phyloP scores from a whole-genome alignment of 2,888 invertebrate genomes.

The Heliconius erato region DNA sequence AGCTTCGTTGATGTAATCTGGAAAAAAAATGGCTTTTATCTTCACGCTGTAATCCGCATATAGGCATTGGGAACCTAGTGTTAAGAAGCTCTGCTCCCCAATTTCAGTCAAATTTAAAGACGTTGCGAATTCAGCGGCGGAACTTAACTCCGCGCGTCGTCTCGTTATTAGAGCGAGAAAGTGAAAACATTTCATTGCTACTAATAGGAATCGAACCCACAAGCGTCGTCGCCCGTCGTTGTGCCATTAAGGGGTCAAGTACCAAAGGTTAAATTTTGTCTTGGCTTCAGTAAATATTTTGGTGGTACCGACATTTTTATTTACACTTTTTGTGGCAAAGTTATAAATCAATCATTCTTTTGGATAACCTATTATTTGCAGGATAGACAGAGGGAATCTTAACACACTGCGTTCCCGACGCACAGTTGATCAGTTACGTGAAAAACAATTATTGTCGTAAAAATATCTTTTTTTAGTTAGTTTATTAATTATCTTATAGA shows the following conservation, averaged over 20 bases:
- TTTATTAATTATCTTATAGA: no score
- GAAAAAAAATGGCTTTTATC: background rate
- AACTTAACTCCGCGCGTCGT: background rate
- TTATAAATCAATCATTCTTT: no score
- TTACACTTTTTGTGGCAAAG: no score
- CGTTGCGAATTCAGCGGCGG: background rate
- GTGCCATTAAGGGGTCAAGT: background rate
- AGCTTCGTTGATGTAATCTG: conserved; percentile 79
- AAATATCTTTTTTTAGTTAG: no score
- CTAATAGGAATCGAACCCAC: background rate
- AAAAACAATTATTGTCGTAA: no score
- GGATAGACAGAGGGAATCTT: no score
- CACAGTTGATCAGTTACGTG: no score
- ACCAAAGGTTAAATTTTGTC: no score
- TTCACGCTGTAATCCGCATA: background rate
- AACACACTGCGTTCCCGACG: no score
- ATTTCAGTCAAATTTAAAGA: background rate
- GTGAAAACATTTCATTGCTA: background rate
- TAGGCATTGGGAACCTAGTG: background rate
- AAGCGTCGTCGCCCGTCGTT: background rate
- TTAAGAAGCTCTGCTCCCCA: background rate
- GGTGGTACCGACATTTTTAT: no score
- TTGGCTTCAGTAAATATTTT: background rate
- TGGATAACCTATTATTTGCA: no score
- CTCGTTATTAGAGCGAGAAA: background rate